These are phyloP conservation scores for Conistra vaccinii DNA, from an alignment of 2,888 invertebrate genomes.

Conservation along the genomic window DNA sequence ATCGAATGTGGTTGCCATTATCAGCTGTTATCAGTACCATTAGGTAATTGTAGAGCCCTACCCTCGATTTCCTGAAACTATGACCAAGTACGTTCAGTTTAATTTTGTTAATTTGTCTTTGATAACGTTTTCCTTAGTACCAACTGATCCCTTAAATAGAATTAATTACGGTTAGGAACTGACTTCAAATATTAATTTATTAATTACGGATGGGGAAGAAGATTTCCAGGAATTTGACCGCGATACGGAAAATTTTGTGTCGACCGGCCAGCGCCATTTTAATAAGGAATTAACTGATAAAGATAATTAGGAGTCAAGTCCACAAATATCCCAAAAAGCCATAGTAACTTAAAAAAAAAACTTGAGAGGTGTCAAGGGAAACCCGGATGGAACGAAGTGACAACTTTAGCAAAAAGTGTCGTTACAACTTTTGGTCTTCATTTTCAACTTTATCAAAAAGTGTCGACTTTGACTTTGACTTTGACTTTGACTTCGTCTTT, in stretches of 20 bases:
- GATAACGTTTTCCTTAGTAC: slow-evolving; percentile 33
- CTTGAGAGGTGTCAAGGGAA: too few species aligned
- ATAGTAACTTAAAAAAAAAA: neutral
- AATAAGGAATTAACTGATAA: neutral
- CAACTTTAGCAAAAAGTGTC: too few species aligned
- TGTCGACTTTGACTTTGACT: too few species aligned
- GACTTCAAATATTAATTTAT: neutral
- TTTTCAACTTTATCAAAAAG: too few species aligned
- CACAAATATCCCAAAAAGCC: neutral
- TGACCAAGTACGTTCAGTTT: neutral
- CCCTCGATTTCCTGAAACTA: neutral
- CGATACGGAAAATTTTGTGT: neutral
- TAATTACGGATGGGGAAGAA: neutral
- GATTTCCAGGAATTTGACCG: neutral
- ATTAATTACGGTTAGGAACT: neutral
- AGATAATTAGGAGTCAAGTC: too few species aligned
- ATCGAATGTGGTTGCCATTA: neutral
- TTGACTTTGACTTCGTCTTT: too few species aligned
- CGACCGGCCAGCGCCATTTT: neutral
- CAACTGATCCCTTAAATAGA: neutral
- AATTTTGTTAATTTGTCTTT: slow-evolving; percentile 17
- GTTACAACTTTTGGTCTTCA: too few species aligned
- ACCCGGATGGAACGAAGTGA: too few species aligned
- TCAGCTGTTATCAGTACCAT: slow-evolving; percentile 15
- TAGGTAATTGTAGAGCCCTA: neutral